Conservation (phyloP, 92 coral and sea anemone genomes). For the Metridium senile region DNA sequence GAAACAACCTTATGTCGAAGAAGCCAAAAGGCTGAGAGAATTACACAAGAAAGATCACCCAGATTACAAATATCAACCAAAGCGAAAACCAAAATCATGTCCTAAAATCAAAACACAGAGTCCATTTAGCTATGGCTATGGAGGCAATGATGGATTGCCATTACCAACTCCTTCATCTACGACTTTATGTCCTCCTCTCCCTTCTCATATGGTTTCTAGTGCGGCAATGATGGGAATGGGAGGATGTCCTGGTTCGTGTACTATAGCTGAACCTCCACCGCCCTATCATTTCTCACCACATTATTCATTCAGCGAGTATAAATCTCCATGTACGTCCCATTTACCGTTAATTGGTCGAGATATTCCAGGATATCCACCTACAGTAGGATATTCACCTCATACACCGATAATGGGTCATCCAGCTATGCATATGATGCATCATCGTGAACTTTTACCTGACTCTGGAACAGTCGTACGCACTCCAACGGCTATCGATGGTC, state of each 20-base stretch:
- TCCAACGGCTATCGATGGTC: constrained; percentile 80
- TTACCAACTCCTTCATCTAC: constrained; percentile 85
- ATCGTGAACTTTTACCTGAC: constrained; percentile 72
- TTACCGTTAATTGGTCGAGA: constrained; percentile 68
- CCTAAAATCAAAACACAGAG: constrained; percentile 83
- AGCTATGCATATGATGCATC: constrained; percentile 72
- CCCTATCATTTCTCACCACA: constrained; percentile 80
- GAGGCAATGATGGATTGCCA: constrained; percentile 72
- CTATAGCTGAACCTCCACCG: constrained; percentile 80
- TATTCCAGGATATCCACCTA: constrained; percentile 49
- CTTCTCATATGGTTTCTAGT: constrained; percentile 75
- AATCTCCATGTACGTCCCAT: constrained; percentile 72
- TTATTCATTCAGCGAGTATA: constrained; percentile 69
- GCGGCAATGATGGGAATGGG: constrained; percentile 69
- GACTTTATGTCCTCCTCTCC: constrained; percentile 70
- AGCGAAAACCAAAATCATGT: constrained; percentile 83
- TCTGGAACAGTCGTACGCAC: constrained; percentile 62
- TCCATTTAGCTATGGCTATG: constrained; percentile 78
- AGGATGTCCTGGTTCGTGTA: constrained; percentile 71
- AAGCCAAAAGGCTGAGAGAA: constrained; percentile 90
- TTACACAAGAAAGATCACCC: constrained; percentile 97
- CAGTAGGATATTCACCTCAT: constrained; percentile 73
- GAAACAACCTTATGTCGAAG: constrained; percentile 95
- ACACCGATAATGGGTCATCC: constrained; percentile 70
- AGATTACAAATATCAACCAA: constrained; percentile 97